Evolutionary conservation across 2,113 vertebrate genomes (phyloP), one percentile per base, ranked within the genome.

Genomic region (Albula glossodonta): DNA sequence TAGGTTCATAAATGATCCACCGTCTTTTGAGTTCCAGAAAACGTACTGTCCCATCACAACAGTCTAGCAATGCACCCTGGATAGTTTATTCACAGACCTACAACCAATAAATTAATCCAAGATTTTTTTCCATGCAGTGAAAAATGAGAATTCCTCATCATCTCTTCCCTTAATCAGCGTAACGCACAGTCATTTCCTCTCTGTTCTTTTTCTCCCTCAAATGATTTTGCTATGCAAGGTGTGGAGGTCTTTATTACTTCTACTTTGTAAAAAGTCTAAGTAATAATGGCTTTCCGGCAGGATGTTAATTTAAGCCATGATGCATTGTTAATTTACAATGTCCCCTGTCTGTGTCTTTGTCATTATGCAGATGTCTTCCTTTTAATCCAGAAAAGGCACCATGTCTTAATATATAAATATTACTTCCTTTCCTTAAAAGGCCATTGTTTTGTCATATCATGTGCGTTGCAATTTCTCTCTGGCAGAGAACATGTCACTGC

Each of bases 291-390:
- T 48, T n/a, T 84, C 51, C 3, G 25, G 48, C 19, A 19, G 60
- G 41, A 31, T 78, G 50, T 53, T 84, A 53, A 78, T 84, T 31
- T 78, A 78, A 78, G 22, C 5, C 0, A n/a, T 12, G 15, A 8
- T 41, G 41, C 74, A 51, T 84, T 41, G 66, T 70, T 53, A 53
- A 84, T 84, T 48, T 53, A 8, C 74, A 51, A 78, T 78, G 50
- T 41, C 19, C 66, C 70, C 41, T 56, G 0, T 3, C 53, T 19
- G 53, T 63, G 70, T 31, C 70, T 48, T 83, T 84, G 83, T 74
- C 70, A 74, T 74, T 80, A 25, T 80, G 78, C 19, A 51, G 78
- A 51, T 51, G 78, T 80, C 78, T 19, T 17, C 13, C 78, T 51
- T 80, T 50, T 5, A 80, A 17, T 50, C 1, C 78, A 51, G 48